Percentiles rank a stretch among this genome's conserved stretches.
Evolutionary conservation across 2,888 invertebrate genomes (phyloP).

Genomic region (Conistra vaccinii): DNA sequence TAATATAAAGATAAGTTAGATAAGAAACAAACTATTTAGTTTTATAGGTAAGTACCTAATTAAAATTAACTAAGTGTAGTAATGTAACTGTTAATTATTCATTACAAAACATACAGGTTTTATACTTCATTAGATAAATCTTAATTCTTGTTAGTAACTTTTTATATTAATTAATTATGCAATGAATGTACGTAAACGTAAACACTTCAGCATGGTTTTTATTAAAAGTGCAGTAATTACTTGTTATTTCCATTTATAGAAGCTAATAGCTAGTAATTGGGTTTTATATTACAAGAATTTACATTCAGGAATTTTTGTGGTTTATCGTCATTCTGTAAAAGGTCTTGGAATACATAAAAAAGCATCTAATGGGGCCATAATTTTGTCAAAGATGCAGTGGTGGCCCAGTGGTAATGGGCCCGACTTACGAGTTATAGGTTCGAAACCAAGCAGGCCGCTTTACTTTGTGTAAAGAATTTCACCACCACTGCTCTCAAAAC

Average conservation of each 20-base stretch:
- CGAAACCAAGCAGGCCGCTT: too few species aligned
- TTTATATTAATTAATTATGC: conserved; percentile 7
- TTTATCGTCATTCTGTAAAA: too few species aligned
- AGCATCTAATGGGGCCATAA: too few species aligned
- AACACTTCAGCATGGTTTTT: neutral
- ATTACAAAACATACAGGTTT: neutral
- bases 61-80: conserved; percentile 8
- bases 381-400: too few species aligned
- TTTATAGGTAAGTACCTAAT: neutral
- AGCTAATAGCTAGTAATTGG: neutral
- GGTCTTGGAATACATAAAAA: too few species aligned
- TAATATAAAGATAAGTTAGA: neutral
- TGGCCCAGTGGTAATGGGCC: too few species aligned
- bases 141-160: neutral
- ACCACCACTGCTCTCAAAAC: too few species aligned
- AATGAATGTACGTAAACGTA: conserved; percentile 3
- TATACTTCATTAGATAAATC: conserved; percentile 11
- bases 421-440: too few species aligned
- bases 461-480: too few species aligned
- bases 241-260: neutral
- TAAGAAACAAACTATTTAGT: neutral
- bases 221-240: neutral
- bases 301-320: neutral
- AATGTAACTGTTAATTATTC: neutral
- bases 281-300: neutral